Conservation (phyloP, 2,888 invertebrate genomes). For the Camponotus fellah region DNA sequence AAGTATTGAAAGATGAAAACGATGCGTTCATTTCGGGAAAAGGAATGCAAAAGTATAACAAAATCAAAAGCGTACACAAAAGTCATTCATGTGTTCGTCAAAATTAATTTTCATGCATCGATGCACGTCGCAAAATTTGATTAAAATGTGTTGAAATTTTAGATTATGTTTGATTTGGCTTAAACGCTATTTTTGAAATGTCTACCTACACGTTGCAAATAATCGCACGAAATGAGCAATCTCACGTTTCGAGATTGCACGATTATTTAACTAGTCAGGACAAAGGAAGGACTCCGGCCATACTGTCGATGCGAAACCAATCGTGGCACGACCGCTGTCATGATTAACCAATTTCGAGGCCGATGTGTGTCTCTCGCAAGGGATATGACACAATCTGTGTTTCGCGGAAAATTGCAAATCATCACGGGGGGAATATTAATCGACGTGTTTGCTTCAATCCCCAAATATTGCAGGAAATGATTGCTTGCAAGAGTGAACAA, state of each 20-base stretch:
- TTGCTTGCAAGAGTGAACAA: background rate
- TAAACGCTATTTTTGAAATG: background rate
- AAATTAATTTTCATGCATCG: background rate
- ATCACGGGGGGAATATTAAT: conserved; percentile 19
- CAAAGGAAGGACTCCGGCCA: conserved; percentile 33
- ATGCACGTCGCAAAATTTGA: background rate
- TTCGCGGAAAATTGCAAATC: conserved; percentile 37
- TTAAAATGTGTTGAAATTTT: background rate
- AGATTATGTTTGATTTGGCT: background rate
- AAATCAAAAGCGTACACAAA: background rate
- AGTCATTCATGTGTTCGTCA: background rate
- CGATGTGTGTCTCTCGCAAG: conserved; percentile 31
- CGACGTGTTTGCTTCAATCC: conserved; percentile 22
- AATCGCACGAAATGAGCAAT: conserved; percentile 51
- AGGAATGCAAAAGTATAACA: conserved; percentile 8
- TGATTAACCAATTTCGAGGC: conserved; percentile 56
- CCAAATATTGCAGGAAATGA: background rate
- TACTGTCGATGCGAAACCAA: conserved; percentile 45
- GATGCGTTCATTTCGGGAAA: conserved; percentile 3
- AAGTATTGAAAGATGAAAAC: conserved; percentile 18
- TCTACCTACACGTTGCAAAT: background rate
- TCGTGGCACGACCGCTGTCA: conserved; percentile 53
- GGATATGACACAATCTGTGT: conserved; percentile 14
- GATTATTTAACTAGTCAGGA: conserved; percentile 47
- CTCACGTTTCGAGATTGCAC: conserved; percentile 48